phyloP scores from a whole-genome alignment of 2,113 vertebrate genomes.

The Dendrocopos noguchii region DNA sequence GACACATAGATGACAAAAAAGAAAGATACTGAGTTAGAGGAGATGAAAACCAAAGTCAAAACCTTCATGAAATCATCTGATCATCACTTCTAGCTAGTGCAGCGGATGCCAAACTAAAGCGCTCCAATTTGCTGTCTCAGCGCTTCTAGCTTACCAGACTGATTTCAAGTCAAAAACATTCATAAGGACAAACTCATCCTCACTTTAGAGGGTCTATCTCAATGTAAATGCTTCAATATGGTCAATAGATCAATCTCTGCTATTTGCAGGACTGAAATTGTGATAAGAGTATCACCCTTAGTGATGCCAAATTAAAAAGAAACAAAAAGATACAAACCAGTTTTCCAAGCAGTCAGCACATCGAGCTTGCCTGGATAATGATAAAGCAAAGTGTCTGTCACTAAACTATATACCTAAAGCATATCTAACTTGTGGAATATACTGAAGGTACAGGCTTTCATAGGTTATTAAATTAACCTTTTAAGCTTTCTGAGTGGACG shows the following conservation, averaged over 20 bases:
- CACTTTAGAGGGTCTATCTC: not conserved
- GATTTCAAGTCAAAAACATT: constrained; percentile 15
- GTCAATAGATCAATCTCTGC: not conserved
- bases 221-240: not conserved
- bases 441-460: not conserved
- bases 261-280: not conserved
- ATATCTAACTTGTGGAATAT: not conserved
- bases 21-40: not conserved
- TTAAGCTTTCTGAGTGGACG: not conserved
- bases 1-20: not conserved
- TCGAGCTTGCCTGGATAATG: not conserved
- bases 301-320: not conserved
- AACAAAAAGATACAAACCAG: not conserved
- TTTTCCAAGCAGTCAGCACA: not conserved
- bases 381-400: not conserved
- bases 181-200: not conserved
- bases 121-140: not conserved
- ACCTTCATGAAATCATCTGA: not conserved
- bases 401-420: not conserved
- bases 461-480: not conserved
- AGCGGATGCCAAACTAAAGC: not conserved
- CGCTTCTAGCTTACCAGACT: not conserved
- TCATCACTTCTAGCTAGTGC: not conserved
- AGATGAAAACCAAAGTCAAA: not conserved
- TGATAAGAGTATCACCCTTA: not conserved